phyloP scores from a whole-genome alignment of 2,113 vertebrate species.

The Sialia sialis region DNA sequence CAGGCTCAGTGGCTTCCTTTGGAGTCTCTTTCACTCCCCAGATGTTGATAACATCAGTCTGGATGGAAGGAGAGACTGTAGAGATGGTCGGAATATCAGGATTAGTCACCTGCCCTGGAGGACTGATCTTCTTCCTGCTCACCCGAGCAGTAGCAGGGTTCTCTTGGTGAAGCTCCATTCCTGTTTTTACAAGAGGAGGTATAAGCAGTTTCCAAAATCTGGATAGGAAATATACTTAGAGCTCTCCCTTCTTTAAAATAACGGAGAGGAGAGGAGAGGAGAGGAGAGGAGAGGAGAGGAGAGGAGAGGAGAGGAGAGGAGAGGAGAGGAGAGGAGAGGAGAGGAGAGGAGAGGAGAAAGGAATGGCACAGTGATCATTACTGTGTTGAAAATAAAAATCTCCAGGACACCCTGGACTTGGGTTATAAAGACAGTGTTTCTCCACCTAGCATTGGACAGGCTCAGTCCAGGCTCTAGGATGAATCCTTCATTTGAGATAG shows the following conservation, averaged over 20 bases:
- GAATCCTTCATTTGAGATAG: neutral
- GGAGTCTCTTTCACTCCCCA: neutral
- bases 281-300: too few relatives aligned
- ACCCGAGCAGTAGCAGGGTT: neutral
- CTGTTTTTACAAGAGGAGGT: neutral
- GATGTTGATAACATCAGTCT: neutral
- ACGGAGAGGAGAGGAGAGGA: too few relatives aligned
- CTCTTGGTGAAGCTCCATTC: neutral
- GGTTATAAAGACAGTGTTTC: neutral
- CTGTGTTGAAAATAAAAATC: neutral
- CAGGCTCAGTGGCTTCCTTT: neutral
- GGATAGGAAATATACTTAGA: neutral
- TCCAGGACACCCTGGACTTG: neutral
- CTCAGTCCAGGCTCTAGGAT: neutral
- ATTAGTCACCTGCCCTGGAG: neutral
- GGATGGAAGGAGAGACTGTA: neutral
- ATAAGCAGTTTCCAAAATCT: neutral
- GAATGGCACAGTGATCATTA: neutral
- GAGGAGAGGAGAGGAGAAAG: fast-evolving
- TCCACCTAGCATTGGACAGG: neutral
- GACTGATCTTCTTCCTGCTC: neutral
- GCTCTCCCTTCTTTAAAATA: neutral
- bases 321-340: too few relatives aligned
- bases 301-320: too few relatives aligned
- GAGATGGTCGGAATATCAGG: neutral